A percentile compares a stretch with the other conserved stretches of the same genome.
Evolutionary conservation across 1,140 invertebrate species (phyloP).

Genomic region (Euglossa dilemma): DNA sequence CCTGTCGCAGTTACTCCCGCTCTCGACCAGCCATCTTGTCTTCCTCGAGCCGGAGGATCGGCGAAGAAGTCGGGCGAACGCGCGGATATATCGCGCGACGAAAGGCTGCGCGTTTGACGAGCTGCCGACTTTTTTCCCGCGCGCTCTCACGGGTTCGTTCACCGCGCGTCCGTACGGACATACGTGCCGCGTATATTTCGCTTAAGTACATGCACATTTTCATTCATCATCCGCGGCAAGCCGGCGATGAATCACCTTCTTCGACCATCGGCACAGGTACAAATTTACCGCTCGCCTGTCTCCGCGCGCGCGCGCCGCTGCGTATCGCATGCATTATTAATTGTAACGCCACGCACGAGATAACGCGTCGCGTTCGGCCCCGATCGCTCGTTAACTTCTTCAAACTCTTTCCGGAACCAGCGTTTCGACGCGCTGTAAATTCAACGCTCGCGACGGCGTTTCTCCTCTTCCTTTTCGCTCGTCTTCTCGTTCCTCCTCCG

Average conservation of each 20-base stretch:
- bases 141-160: slow-evolving; percentile 35
- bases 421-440: background rate
- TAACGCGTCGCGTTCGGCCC: background rate
- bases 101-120: background rate
- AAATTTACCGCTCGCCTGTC: slow-evolving; percentile 57
- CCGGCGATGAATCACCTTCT: slow-evolving; percentile 62
- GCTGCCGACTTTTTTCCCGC: slow-evolving; percentile 15
- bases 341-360: slow-evolving; percentile 40
- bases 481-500: background rate
- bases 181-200: slow-evolving; percentile 44
- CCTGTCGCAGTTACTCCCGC: slow-evolving; percentile 36
- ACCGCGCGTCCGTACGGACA: background rate
- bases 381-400: background rate
- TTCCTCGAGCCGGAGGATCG: too few relatives aligned
- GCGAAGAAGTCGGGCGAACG: too few relatives aligned
- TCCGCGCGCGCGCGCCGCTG: slow-evolving; percentile 21
- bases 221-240: slow-evolving; percentile 58
- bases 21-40: slow-evolving; percentile 19
- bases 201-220: slow-evolving; percentile 55
- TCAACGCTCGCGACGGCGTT: background rate
- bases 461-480: too few relatives aligned
- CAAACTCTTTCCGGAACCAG: too few relatives aligned
- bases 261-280: slow-evolving; percentile 54
- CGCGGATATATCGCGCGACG: background rate
- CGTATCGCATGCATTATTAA: slow-evolving; percentile 67